phyloP scores from a whole-genome alignment of 2,113 vertebrate species.

The Xiphias gladius region DNA sequence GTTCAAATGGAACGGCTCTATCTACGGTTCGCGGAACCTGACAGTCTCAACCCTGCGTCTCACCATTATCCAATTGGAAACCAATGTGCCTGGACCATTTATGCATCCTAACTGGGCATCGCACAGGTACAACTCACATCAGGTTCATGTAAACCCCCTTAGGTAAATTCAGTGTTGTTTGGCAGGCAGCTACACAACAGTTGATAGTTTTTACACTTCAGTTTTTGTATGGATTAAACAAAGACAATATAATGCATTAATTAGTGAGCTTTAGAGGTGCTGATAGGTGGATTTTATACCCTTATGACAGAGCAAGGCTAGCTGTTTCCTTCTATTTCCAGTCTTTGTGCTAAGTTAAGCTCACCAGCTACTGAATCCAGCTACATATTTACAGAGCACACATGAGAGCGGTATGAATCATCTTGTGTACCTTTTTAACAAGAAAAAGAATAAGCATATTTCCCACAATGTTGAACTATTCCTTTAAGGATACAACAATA shows the following conservation, averaged over 20 bases:
- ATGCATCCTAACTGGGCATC: conserved; percentile 99
- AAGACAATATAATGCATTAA: too few species aligned
- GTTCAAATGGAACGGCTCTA: conserved; percentile 98
- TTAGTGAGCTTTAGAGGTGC: background rate
- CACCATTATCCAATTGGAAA: conserved; percentile 97
- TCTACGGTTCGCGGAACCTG: conserved; percentile 94
- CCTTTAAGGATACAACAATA: background rate
- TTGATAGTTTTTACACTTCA: background rate
- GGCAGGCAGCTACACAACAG: background rate
- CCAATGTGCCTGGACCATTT: conserved; percentile 94
- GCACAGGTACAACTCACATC: conserved; percentile 88
- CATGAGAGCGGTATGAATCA: too few species aligned
- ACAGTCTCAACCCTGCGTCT: conserved; percentile 95
- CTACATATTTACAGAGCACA: too few species aligned
- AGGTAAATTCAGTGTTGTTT: too few species aligned
- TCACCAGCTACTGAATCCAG: background rate
- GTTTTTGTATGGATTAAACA: too few species aligned
- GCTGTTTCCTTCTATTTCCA: too few species aligned
- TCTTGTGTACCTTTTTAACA: background rate
- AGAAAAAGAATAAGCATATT: background rate
- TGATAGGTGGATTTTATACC: too few species aligned
- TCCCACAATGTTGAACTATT: background rate
- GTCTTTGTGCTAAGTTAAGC: background rate
- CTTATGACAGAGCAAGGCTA: too few species aligned
- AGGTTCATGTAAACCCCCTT: background rate